A percentile compares a stretch with the other conserved stretches of the same genome.
These are phyloP conservation scores for Entomobrya proxima DNA, from an alignment of 2,888 invertebrate species.

Conservation along the genomic window DNA sequence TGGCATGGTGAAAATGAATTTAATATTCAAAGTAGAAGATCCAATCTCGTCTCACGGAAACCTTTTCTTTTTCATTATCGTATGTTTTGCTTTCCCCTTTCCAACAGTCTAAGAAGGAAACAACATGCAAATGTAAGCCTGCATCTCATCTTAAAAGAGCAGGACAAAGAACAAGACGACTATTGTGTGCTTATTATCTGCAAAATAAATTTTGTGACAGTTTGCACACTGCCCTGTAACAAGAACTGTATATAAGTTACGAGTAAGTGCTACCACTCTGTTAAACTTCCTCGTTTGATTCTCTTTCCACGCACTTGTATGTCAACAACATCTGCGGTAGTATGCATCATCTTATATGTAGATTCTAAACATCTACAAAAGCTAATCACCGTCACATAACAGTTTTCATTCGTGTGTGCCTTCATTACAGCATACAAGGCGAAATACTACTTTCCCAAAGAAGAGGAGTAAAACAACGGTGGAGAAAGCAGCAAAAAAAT, in stretches of 20 bases:
- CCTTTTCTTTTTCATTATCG: constrained; percentile 35
- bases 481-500: no score
- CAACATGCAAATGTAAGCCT: background rate
- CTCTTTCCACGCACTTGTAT: no score
- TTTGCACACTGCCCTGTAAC: constrained; percentile 15
- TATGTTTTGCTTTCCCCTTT: background rate
- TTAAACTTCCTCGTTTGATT: no score
- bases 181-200: background rate
- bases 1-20: constrained; percentile 52
- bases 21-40: constrained; percentile 64
- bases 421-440: no score
- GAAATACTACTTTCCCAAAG: no score
- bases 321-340: no score
- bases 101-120: no score
- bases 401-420: no score
- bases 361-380: no score
- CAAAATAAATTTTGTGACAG: constrained; percentile 46
- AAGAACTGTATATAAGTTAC: background rate
- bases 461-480: no score
- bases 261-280: background rate
- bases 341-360: no score
- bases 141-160: background rate
- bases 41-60: constrained; percentile 50
- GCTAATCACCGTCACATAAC: no score
- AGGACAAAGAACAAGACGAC: background rate